phyloP scores from a whole-genome alignment of 2,797 vertebrate genomes.

The Lophotriccus pileatus region DNA sequence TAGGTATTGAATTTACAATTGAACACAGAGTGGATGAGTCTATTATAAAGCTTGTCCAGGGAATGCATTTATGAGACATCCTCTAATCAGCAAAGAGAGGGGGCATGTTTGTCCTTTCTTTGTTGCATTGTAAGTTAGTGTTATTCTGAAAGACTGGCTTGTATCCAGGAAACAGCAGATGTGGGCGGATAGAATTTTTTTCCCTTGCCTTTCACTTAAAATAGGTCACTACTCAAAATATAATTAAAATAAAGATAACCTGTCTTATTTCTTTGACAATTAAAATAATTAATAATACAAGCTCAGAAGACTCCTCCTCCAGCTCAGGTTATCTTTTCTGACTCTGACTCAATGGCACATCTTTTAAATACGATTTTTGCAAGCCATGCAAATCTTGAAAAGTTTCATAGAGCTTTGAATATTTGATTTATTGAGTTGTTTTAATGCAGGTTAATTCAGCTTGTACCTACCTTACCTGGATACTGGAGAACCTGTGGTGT shows the following conservation, averaged over 20 bases:
- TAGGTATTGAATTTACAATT: slow-evolving; percentile 57
- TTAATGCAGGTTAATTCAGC: not conserved
- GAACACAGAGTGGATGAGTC: slow-evolving; percentile 44
- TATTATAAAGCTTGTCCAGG: slow-evolving; percentile 37
- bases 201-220: not conserved
- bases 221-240: not conserved
- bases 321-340: not conserved
- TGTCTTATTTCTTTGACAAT: not conserved
- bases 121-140: slow-evolving; percentile 3
- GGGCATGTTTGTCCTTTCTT: slow-evolving; percentile 26
- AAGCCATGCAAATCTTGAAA: not conserved
- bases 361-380: not conserved
- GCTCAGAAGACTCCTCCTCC: not conserved
- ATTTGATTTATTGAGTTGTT: slow-evolving; percentile 26
- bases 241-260: not conserved
- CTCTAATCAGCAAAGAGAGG: slow-evolving; percentile 32
- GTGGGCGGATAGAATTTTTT: not conserved
- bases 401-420: not conserved
- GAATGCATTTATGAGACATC: slow-evolving; percentile 32
- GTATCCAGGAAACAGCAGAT: slow-evolving; percentile 2
- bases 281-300: not conserved
- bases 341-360: not conserved
- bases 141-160: not conserved
- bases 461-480: not conserved
- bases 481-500: not conserved